A percentile compares a stretch with the other conserved stretches of the same genome.
These are phyloP conservation scores for Gopherus flavomarginatus DNA, from an alignment of 2,113 vertebrate species.

Conservation along the genomic window DNA sequence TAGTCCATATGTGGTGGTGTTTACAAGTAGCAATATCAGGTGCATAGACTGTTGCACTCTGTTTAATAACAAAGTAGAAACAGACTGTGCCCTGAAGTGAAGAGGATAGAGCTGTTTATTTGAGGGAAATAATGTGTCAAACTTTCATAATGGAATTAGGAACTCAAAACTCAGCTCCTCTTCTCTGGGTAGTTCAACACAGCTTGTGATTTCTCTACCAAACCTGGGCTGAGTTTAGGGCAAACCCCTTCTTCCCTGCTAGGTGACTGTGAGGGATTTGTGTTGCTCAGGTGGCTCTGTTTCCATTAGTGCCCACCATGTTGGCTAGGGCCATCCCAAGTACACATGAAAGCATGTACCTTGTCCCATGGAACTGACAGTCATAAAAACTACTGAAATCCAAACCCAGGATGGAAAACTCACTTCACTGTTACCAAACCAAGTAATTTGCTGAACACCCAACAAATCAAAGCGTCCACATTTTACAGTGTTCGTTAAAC, in stretches of 20 bases:
- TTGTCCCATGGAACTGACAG: not conserved
- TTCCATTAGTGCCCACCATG: not conserved
- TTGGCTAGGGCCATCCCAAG: conserved; percentile 41
- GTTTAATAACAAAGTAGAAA: conserved; percentile 30
- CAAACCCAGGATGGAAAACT: not conserved
- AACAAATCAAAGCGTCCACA: not conserved
- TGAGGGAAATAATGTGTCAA: not conserved
- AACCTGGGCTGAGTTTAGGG: not conserved
- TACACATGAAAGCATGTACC: conserved; percentile 9
- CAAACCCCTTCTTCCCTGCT: no score
- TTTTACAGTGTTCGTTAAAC: not conserved
- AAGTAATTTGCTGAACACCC: not conserved
- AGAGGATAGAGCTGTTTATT: not conserved
- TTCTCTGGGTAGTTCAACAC: not conserved
- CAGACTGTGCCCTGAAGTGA: not conserved
- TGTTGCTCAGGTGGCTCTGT: not conserved
- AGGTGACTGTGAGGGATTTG: no score
- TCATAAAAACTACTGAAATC: not conserved
- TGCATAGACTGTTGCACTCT: not conserved
- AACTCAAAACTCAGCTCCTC: not conserved
- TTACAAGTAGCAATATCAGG: not conserved
- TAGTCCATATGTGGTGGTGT: not conserved
- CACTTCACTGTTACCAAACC: not conserved
- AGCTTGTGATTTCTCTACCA: not conserved
- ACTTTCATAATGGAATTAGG: not conserved